Evolutionary conservation across 2,888 invertebrate genomes (phyloP).

Genomic region (Alloplasta piceator): DNA sequence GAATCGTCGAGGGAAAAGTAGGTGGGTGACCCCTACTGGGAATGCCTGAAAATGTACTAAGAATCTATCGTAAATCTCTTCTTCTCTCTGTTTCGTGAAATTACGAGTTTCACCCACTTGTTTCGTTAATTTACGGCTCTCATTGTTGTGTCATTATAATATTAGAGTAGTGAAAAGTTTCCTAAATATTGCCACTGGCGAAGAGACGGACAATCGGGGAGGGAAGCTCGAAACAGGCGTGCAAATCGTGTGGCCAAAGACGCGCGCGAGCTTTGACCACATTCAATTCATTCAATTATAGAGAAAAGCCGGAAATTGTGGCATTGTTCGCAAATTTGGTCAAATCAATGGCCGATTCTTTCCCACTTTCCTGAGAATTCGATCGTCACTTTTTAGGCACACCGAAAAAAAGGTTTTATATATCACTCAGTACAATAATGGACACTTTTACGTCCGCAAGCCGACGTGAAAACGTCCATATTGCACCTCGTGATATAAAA

Average conservation of each 20-base stretch:
- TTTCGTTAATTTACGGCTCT: slow-evolving; percentile 25
- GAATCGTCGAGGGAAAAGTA: slow-evolving; percentile 53
- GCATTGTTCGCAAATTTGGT: too few species aligned
- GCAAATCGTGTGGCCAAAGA: neutral
- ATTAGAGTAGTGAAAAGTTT: slow-evolving; percentile 25
- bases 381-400: too few species aligned
- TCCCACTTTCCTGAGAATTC: too few species aligned
- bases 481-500: too few species aligned
- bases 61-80: slow-evolving; percentile 71
- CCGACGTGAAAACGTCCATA: too few species aligned
- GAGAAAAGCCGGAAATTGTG: too few species aligned
- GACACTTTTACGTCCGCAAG: too few species aligned
- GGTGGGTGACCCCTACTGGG: slow-evolving; percentile 72
- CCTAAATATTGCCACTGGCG: slow-evolving; percentile 29
- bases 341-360: too few species aligned
- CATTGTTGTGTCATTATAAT: slow-evolving; percentile 43
- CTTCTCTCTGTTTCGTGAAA: neutral
- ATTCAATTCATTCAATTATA: neutral
- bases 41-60: slow-evolving; percentile 64
- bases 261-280: neutral
- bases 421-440: too few species aligned
- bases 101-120: slow-evolving; percentile 6
- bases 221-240: neutral
- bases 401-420: too few species aligned
- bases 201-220: neutral